Evolutionary conservation across 2,888 invertebrate species (phyloP), one percentile per base, ranked within the genome.

Genomic region (Zygogramma bicolorata): DNA sequence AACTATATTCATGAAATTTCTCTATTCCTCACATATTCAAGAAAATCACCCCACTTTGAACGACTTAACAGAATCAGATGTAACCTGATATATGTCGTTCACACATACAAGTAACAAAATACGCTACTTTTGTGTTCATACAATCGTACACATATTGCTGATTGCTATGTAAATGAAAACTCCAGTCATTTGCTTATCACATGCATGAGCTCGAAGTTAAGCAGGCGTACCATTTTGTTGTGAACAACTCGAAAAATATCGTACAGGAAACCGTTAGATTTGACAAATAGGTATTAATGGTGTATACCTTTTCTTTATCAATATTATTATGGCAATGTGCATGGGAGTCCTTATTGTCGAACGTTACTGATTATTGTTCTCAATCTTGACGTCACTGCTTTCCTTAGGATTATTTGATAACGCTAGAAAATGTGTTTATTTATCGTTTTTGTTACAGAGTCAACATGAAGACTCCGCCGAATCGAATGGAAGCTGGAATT

Each of bases 121-220:
- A 73, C 71, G 68, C 65, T 58, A 62, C 61, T 68, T 71, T 66
- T 69, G 71, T 67, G 67, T 78, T 38, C 53, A 59, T 62, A 72
- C 66, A 68, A 77, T 38, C 53, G 62, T 62, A 72, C 66, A 68
- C 71, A 79, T 71, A 77, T 60, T 75, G 79, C 79, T 79, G 79
- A 79, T 79, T 77, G 74, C 68, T 74, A 79, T 79, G 79, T 77
- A 77, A 79, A 79, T 79, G 72, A 73, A 77, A 77, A 76, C 78
- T 76, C 65, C 38, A 68, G 73, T 66, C 71, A 68, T 73, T 74
- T 75, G 78, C 70, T 76, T 76, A 76, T 76, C 76, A 71, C 69
- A 71, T 74, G 70, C 66, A 75, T 72, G 68, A 73, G 72, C 40
- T 61, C 25, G 62, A 71, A 59, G 46, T 66, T 59, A 58, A 66